These are phyloP conservation scores for Azorinus chamasolen DNA, from an alignment of 2,888 invertebrate species.

Conservation along the genomic window DNA sequence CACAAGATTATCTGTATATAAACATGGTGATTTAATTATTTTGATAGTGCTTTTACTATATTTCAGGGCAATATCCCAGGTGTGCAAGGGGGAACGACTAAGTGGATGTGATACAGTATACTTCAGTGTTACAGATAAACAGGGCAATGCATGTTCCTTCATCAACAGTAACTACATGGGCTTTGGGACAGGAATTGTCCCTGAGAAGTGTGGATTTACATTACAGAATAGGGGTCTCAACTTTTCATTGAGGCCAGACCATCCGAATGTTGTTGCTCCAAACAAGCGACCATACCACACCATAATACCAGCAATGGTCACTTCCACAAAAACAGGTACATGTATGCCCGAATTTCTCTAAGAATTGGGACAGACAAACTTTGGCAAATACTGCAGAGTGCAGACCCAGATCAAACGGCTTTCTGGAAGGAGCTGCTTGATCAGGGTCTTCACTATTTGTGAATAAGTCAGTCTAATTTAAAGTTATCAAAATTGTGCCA, in stretches of 20 bases:
- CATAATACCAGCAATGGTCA: constrained; percentile 85
- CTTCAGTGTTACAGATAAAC: constrained; percentile 84
- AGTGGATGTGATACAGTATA: constrained; percentile 85
- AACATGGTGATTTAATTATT: too few species aligned
- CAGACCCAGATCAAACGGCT: too few species aligned
- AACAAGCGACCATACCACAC: constrained; percentile 85
- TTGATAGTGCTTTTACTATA: too few species aligned
- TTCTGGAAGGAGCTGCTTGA: too few species aligned
- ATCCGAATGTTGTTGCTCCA: constrained; percentile 82
- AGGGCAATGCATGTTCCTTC: constrained; percentile 87
- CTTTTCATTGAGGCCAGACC: constrained; percentile 80
- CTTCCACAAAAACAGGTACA: constrained; percentile 76
- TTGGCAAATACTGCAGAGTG: too few species aligned
- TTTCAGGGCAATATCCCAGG: constrained; percentile 63
- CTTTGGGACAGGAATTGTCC: constrained; percentile 86
- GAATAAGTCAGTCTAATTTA: too few species aligned
- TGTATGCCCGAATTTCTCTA: not conserved
- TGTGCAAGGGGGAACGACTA: constrained; percentile 57
- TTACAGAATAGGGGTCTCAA: constrained; percentile 84
- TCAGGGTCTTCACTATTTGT: too few species aligned
- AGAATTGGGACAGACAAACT: too few species aligned
- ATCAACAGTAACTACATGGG: constrained; percentile 86
- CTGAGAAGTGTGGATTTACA: constrained; percentile 86
- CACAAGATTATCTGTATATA: too few species aligned
- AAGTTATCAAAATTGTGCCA: too few species aligned